Evolutionary conservation across 2,113 vertebrate genomes (phyloP).

Genomic region (Tetrax tetrax): DNA sequence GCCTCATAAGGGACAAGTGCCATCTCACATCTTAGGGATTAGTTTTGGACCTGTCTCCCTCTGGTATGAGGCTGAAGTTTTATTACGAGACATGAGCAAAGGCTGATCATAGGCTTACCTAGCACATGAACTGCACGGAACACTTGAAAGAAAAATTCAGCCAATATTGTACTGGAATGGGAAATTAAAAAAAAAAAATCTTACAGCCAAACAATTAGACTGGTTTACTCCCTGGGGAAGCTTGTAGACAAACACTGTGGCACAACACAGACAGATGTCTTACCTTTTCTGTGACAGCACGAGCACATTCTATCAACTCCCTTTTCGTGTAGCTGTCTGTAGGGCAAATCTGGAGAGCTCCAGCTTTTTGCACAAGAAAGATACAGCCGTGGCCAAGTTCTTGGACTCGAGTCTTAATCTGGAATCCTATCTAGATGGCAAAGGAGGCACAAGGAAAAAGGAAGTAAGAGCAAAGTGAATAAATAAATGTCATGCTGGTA

Average conservation of each 20-base stretch:
- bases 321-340: conserved; percentile 95
- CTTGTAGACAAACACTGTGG: rapidly evolving
- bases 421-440: conserved; percentile 88
- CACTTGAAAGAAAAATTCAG: neutral
- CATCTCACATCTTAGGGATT: neutral
- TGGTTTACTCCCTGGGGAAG: neutral
- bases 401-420: conserved; percentile 92
- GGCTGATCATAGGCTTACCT: neutral
- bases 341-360: conserved; percentile 95
- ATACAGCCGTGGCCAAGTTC: conserved; percentile 97
- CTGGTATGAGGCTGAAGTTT: neutral
- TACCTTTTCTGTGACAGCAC: conserved; percentile 95
- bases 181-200: neutral
- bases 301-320: conserved; percentile 95
- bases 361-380: conserved; percentile 97
- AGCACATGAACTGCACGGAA: neutral
- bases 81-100: neutral
- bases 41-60: neutral
- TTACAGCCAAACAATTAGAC: neutral
- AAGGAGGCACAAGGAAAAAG: neutral
- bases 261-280: neutral
- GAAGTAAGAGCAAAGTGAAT: neutral
- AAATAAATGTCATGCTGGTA: neutral
- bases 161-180: neutral
- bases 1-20: neutral